Percentiles rank a stretch among this genome's conserved stretches.
phyloP scores from a whole-genome alignment of 2,888 invertebrate genomes.

The Nysson spinosus region DNA sequence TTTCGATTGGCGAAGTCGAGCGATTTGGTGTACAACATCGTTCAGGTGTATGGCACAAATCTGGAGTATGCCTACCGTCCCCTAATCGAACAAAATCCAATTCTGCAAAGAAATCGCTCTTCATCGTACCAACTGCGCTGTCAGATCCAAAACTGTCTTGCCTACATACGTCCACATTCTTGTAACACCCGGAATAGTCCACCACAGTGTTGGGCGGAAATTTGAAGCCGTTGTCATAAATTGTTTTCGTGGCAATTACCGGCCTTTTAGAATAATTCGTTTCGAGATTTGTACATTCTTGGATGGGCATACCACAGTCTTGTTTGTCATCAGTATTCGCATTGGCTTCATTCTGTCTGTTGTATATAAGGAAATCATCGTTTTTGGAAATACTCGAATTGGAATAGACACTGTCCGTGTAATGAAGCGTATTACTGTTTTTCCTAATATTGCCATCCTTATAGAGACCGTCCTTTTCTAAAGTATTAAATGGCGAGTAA shows the following conservation, averaged over 20 bases:
- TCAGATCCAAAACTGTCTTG: conserved; percentile 74
- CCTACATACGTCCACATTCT: conserved; percentile 64
- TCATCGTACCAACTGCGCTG: conserved; percentile 75
- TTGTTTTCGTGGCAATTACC: conserved; percentile 29
- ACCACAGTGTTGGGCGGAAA: conserved; percentile 51
- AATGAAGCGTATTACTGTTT: conserved; percentile 52
- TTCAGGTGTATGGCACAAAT: conserved; percentile 68
- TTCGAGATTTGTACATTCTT: conserved; percentile 24
- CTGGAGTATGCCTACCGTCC: conserved; percentile 62
- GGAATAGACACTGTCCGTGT: conserved; percentile 63
- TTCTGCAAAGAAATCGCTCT: conserved; percentile 74
- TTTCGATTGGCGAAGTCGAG: conserved; percentile 71
- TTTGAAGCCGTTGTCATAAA: conserved; percentile 52
- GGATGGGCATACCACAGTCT: conserved; percentile 28
- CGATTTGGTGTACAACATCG: conserved; percentile 68
- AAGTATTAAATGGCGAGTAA: conserved; percentile 37
- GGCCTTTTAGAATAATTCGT: conserved; percentile 23
- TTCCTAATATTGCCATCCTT: conserved; percentile 20
- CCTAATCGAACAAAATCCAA: conserved; percentile 71
- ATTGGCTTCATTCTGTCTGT: conserved; percentile 25
- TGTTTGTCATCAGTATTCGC: conserved; percentile 6
- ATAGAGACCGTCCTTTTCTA: conserved; percentile 24
- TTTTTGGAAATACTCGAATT: conserved; percentile 62
- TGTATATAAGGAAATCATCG: conserved; percentile 46
- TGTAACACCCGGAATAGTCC: conserved; percentile 63